Conservation (phyloP, 2,113 vertebrate genomes). For the cattle (Bos taurus) region DNA sequence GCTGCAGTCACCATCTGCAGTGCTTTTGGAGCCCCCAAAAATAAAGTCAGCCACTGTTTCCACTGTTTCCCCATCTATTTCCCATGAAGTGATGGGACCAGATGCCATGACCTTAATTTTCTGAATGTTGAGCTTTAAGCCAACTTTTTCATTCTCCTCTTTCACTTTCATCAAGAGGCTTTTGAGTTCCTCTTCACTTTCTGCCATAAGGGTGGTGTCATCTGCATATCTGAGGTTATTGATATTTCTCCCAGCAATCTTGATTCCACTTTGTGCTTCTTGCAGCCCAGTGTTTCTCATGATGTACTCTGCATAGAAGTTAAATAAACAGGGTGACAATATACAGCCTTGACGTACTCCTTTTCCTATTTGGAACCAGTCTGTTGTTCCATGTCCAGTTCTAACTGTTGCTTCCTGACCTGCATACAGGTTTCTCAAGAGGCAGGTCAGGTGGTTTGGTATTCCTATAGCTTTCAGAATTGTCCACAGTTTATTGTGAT, state of each 20-base stretch:
- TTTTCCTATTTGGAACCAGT: background rate
- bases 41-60: background rate
- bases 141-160: background rate
- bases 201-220: background rate
- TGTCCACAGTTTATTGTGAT: background rate
- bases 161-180: background rate
- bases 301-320: background rate
- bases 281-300: background rate
- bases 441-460: background rate
- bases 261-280: background rate
- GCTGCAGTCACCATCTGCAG: background rate
- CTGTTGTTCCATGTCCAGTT: background rate
- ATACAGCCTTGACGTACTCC: background rate
- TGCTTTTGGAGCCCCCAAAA: background rate
- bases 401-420: background rate
- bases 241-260: rapidly evolving
- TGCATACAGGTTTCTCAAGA: background rate
- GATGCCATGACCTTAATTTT: background rate
- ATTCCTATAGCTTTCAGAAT: background rate
- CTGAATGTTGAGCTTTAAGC: background rate
- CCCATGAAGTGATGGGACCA: background rate
- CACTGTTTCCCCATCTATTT: background rate
- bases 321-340: background rate
- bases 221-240: background rate
- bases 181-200: background rate